These are phyloP conservation scores for Etheostoma perlongum DNA, from an alignment of 2,797 vertebrate genomes.

Conservation along the genomic window DNA sequence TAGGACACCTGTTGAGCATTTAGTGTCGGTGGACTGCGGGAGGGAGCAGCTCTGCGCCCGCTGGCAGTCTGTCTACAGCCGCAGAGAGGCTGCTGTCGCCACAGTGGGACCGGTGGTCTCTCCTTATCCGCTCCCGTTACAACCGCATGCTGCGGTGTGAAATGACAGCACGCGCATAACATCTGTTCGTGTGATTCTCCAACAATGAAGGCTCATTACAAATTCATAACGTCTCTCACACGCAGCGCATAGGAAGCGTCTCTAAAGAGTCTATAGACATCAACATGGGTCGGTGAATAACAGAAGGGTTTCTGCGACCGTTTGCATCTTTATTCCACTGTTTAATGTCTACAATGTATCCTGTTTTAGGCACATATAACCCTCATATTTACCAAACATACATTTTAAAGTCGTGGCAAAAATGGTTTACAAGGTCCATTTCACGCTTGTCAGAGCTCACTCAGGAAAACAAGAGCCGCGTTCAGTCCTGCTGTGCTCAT, in stretches of 20 bases:
- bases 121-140: slow-evolving; percentile 55
- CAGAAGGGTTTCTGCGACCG: background rate
- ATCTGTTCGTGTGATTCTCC: slow-evolving; percentile 82
- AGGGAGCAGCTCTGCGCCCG: slow-evolving; percentile 24
- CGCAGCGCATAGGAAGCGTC: slow-evolving; percentile 45
- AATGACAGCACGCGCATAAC: slow-evolving; percentile 84
- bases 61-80: slow-evolving; percentile 49
- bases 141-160: slow-evolving; percentile 75
- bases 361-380: background rate
- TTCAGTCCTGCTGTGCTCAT: slow-evolving; percentile 28
- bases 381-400: background rate
- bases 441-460: slow-evolving; percentile 43
- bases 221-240: slow-evolving; percentile 83
- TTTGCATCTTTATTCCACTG: background rate
- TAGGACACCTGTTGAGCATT: slow-evolving; percentile 76
- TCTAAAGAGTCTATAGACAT: slow-evolving; percentile 13
- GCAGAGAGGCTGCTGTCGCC: slow-evolving; percentile 32
- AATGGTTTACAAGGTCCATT: slow-evolving; percentile 13
- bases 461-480: background rate
- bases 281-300: background rate
- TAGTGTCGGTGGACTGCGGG: slow-evolving; percentile 5
- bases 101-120: slow-evolving; percentile 30
- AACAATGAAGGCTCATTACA: slow-evolving; percentile 88
- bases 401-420: background rate
- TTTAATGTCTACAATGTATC: background rate